Base-by-base conservation (phyloP, 2,797 vertebrate species). In the Ctenochaetus hawaiiensis region DNA sequence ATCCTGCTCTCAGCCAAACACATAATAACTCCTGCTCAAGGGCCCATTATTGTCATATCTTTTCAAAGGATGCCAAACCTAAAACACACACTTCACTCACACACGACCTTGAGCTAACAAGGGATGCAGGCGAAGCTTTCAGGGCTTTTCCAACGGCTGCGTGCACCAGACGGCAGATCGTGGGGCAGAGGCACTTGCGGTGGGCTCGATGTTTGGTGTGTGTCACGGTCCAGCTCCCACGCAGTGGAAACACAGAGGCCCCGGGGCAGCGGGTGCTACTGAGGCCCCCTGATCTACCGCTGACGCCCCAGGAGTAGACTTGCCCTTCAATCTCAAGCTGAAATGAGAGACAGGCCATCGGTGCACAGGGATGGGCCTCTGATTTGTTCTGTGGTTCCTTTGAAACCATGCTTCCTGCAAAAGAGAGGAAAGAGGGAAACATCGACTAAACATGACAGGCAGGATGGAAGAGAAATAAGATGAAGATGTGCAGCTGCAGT, bases 341-440 rank as follows among this genome's bases (percentile, higher is more conserved):
- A 91, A 93, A 95, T 93, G 87, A 92, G 91, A 95, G 89, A 89
- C 90, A 90, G 87, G 77, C 80, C 71, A 77, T 78, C 20, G 66
- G 78, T 67, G 84, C 76, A 8, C 76, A 82, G 74, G 84, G 87
- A 90, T 45, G 86, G 88, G 82, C 90, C 91, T 91, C 91, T 91
- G 90, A 93, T 94, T 92, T 92, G 89, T 89, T 91, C 86, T 93
- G 93, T 86, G 93, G 94, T 94, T 83, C 81, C 81, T 95, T 93
- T 94, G 92, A 94, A 93, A 91, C 51, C 72, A 52, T 76, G 84
- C 84, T 85, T 89, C 88, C 82, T 87, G 84, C 82, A 85, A 71
- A 78, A 63, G 75, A 81, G 87, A 65, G 60, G 56, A 76, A 79
- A 67, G 82, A 75, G 81, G 84, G 75, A 54, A 83, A 87, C 81